phyloP scores from a whole-genome alignment of 92 coral and sea anemone genomes.

The Actinernus sp. region DNA sequence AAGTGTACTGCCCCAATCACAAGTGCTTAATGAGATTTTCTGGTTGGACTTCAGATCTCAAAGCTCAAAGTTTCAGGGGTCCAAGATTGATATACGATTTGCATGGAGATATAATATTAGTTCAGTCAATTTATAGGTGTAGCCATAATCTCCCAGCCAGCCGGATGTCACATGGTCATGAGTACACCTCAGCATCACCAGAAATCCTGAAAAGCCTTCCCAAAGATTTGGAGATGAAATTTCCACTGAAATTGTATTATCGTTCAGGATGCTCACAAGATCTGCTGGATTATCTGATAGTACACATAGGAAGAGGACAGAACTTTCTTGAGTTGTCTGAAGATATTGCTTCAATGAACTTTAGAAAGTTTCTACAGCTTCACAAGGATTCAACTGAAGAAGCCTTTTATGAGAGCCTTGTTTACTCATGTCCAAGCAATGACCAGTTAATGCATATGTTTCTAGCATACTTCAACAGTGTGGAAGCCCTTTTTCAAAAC shows the following conservation, averaged over 20 bases:
- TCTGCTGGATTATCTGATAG: constrained; percentile 35
- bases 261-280: constrained; percentile 39
- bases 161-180: constrained; percentile 29
- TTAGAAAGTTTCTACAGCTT: background rate
- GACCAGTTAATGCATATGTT: constrained; percentile 60
- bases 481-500: constrained; percentile 5
- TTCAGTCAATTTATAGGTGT: constrained; percentile 61
- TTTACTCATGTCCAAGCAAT: constrained; percentile 52
- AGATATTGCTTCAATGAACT: constrained; percentile 44
- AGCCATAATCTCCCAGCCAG: constrained; percentile 9
- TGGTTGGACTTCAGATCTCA: constrained; percentile 32
- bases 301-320: constrained; percentile 59
- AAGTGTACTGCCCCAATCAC: constrained; percentile 52
- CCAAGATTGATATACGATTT: constrained; percentile 69
- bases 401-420: constrained; percentile 15
- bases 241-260: constrained; percentile 38
- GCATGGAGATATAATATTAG: constrained; percentile 45
- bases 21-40: constrained; percentile 22
- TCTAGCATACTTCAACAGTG: constrained; percentile 22
- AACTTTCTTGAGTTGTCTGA: constrained; percentile 45
- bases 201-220: constrained; percentile 36
- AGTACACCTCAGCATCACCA: constrained; percentile 50
- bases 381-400: background rate
- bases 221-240: constrained; percentile 4
- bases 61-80: constrained; percentile 29